Evolutionary conservation across 2,113 vertebrate genomes (phyloP).

Genomic region (Penelope pileata): DNA sequence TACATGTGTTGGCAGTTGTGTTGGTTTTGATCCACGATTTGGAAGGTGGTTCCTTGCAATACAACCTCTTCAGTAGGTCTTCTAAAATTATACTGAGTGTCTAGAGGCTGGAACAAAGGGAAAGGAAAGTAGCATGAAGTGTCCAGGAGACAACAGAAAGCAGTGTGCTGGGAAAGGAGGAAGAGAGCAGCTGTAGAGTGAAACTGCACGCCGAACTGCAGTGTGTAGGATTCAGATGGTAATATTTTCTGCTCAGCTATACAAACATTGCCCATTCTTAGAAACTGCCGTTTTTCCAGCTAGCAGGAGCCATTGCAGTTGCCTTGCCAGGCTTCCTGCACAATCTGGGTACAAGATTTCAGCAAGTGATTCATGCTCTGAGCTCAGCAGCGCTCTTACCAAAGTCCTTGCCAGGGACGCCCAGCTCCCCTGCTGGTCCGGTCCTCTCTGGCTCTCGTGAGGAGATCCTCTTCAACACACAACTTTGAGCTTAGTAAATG

Average conservation of each 20-base stretch:
- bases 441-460: neutral
- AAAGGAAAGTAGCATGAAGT: neutral
- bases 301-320: fast-evolving
- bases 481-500: neutral
- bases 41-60: neutral
- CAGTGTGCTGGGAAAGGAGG: neutral
- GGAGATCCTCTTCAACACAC: neutral
- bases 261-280: neutral
- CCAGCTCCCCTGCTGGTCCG: neutral
- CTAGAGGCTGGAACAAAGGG: neutral
- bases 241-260: neutral
- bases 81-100: neutral
- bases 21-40: neutral
- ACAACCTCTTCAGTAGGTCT: neutral
- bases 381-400: neutral
- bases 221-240: neutral
- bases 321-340: neutral
- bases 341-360: neutral
- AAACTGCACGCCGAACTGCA: neutral
- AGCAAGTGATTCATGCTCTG: neutral
- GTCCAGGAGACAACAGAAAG: neutral
- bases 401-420: neutral
- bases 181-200: neutral
- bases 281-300: fast-evolving
- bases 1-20: fast-evolving